phyloP scores from a whole-genome alignment of 2,888 invertebrate species.

The Unio delphinus region DNA sequence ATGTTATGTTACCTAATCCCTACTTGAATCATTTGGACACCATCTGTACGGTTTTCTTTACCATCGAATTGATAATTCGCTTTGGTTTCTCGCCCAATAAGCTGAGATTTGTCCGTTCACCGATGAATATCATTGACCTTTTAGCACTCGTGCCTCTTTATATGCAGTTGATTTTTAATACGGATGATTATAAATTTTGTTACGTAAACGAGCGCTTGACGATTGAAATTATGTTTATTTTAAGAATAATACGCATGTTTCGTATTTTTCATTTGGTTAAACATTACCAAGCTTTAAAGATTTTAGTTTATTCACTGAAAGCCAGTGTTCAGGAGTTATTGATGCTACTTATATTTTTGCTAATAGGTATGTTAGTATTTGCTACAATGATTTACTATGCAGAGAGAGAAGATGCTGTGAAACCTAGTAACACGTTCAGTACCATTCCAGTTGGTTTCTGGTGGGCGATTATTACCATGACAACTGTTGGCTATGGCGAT shows the following conservation, averaged over 20 bases:
- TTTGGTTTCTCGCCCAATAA: conserved; percentile 64
- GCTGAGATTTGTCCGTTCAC: conserved; percentile 56
- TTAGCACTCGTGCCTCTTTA: conserved; percentile 68
- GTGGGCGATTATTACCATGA: conserved; percentile 72
- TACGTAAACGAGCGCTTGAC: conserved; percentile 65
- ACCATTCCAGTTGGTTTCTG: conserved; percentile 72
- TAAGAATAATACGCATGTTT: conserved; percentile 73
- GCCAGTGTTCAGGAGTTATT: conserved; percentile 71
- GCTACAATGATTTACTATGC: conserved; percentile 71
- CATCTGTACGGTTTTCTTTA: conserved; percentile 68
- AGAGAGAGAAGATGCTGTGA: conserved; percentile 62
- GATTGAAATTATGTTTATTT: conserved; percentile 71
- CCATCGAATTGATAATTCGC: conserved; percentile 64
- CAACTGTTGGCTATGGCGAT: conserved; percentile 70
- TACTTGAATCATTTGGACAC: conserved; percentile 62
- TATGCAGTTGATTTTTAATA: conserved; percentile 65
- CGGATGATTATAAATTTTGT: conserved; percentile 59
- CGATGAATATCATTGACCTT: conserved; percentile 69
- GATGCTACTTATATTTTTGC: conserved; percentile 68
- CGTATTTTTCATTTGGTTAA: conserved; percentile 73
- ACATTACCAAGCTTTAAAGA: conserved; percentile 72
- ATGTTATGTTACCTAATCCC: conserved; percentile 46
- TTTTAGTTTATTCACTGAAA: conserved; percentile 71
- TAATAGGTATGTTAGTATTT: conserved; percentile 70
- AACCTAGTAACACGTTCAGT: conserved; percentile 55